Conservation (phyloP, 1,140 invertebrate species). For the Aphelenchoides besseyi region DNA sequence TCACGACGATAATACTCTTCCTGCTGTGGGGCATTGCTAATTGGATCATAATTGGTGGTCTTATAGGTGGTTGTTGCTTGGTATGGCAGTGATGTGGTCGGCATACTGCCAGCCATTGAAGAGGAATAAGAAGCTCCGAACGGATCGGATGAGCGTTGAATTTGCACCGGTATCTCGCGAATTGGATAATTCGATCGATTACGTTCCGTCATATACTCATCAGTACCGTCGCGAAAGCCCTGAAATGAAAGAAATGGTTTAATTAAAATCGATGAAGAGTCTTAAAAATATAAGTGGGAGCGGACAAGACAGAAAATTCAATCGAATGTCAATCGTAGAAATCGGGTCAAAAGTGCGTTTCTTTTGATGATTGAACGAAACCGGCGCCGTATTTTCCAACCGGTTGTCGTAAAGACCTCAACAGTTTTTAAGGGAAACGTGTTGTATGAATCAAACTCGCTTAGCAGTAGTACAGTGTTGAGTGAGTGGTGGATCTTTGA, state of each 20-base stretch:
- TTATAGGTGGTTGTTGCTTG: constrained; percentile 24
- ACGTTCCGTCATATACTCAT: constrained; percentile 45
- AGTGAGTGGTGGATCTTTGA: no score
- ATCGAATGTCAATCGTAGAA: no score
- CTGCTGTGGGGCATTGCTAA: constrained; percentile 13
- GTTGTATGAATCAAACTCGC: no score
- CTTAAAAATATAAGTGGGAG: no score
- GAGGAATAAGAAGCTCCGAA: constrained; percentile 37
- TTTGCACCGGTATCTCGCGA: constrained; percentile 57
- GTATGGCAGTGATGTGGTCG: constrained; percentile 11
- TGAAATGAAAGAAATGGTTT: constrained; percentile 19
- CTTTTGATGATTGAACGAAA: background rate
- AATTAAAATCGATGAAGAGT: no score
- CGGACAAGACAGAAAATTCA: no score
- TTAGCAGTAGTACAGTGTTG: no score
- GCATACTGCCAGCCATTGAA: constrained; percentile 28
- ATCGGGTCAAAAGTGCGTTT: background rate
- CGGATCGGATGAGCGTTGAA: constrained; percentile 47
- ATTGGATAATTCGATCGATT: constrained; percentile 49
- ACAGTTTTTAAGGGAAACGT: no score
- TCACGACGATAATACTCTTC: constrained; percentile 59
- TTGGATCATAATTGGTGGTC: constrained; percentile 24
- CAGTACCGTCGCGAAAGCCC: constrained; percentile 24
- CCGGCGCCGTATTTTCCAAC: background rate
- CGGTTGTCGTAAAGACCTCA: no score